A percentile compares a stretch with the other conserved stretches of the same genome.
Evolutionary conservation across 2,113 vertebrate genomes (phyloP).

Genomic region (Lepus timidus): DNA sequence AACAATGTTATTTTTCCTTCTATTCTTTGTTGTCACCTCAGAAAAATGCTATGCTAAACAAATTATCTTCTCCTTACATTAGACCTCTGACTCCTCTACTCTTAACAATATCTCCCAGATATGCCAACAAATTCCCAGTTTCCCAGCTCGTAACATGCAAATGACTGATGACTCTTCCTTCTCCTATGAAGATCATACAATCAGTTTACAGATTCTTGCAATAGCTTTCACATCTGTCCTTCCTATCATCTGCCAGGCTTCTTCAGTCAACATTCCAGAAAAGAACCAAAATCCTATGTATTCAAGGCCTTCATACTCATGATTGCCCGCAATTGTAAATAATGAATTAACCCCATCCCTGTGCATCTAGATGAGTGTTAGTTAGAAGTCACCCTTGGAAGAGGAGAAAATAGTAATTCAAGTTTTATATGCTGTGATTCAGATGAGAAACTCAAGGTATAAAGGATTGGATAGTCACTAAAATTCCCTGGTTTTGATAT

Average conservation of each 20-base stretch:
- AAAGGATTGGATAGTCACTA: not conserved
- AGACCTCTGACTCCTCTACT: not conserved
- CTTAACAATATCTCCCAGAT: not conserved
- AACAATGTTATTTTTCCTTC: slow-evolving; percentile 43
- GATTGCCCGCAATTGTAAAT: not conserved
- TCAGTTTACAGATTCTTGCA: not conserved
- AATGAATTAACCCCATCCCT: not conserved
- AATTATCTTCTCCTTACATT: slow-evolving; percentile 13
- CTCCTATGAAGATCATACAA: not conserved
- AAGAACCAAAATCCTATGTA: not conserved
- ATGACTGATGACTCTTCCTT: slow-evolving; percentile 4
- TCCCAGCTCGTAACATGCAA: not conserved
- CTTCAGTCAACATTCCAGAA: not conserved
- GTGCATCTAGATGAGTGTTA: not conserved
- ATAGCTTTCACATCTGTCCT: not conserved
- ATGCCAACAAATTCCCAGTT: not conserved
- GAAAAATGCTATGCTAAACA: not conserved
- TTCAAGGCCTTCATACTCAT: not conserved
- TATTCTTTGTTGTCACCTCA: not conserved
- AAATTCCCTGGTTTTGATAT: not conserved
- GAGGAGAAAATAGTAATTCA: not conserved
- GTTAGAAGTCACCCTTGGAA: not conserved
- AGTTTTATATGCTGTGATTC: slow-evolving; percentile 7
- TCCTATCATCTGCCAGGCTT: slow-evolving; percentile 27
- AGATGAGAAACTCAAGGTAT: not conserved